Conservation (phyloP, 2,888 invertebrate genomes). For the Nephrotoma appendiculata region DNA sequence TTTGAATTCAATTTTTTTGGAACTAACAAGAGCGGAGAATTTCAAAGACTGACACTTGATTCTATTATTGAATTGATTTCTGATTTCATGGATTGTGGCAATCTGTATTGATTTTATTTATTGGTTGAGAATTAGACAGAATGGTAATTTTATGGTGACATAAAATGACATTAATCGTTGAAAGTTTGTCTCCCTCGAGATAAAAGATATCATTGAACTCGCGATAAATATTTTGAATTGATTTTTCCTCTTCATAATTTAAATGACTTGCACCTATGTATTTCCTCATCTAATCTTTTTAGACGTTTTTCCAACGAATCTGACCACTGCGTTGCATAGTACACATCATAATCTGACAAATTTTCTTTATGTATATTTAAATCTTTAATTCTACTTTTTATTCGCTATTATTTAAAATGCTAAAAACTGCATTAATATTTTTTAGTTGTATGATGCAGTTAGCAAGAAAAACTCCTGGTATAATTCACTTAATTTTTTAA, state of each 20-base stretch:
- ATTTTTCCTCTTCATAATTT: background rate
- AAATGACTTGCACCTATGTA: background rate
- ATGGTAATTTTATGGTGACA: background rate
- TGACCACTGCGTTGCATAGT: background rate
- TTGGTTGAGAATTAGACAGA: background rate
- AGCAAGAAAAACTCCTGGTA: background rate
- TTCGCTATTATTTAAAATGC: background rate
- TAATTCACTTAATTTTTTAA: too few relatives aligned
- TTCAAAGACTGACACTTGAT: conserved; percentile 14
- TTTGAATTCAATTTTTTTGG: conserved; percentile 2
- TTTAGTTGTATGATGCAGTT: background rate
- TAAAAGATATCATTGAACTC: background rate
- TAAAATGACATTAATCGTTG: background rate
- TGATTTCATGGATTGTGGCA: conserved; percentile 1
- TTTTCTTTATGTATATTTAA: background rate
- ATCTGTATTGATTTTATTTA: conserved; percentile 6
- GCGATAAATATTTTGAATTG: background rate
- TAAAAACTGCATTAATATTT: background rate
- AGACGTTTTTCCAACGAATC: background rate
- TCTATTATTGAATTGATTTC: conserved; percentile 17
- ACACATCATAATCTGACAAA: too few relatives aligned
- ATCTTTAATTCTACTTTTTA: background rate
- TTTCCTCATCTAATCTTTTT: background rate
- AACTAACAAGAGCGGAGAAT: conserved; percentile 15
- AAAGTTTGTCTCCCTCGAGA: background rate